Conservation (phyloP, 1,140 invertebrate species). For the Triops cancriformis region DNA sequence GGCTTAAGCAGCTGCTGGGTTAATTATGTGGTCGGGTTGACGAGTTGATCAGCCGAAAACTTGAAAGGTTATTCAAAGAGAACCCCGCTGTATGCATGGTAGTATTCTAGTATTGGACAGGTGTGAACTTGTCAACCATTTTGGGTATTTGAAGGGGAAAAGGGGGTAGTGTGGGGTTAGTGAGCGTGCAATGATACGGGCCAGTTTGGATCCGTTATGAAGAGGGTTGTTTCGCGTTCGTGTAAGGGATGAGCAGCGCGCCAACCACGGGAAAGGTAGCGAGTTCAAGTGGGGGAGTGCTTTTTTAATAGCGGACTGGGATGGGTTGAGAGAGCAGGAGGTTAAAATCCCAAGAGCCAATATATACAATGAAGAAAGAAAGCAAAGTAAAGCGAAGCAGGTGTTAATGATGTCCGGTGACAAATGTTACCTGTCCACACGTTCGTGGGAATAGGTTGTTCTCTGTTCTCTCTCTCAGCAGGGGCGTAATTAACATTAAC, state of each 20-base stretch:
- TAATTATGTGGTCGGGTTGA: too few relatives aligned
- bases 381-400: neutral
- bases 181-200: neutral
- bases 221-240: neutral
- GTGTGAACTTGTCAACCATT: too few relatives aligned
- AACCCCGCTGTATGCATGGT: too few relatives aligned
- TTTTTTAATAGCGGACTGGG: neutral
- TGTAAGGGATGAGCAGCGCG: neutral
- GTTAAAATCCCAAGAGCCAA: neutral
- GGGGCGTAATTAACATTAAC: neutral
- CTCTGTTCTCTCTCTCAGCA: neutral
- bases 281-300: neutral
- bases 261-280: neutral
- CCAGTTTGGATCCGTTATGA: neutral
- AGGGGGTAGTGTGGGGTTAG: neutral
- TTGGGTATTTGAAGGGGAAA: too few relatives aligned
- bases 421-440: slow-evolving; percentile 17
- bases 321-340: neutral
- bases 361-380: neutral
- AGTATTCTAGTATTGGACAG: too few relatives aligned
- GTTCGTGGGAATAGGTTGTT: neutral
- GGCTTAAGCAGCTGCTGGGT: too few relatives aligned
- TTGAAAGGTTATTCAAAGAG: too few relatives aligned
- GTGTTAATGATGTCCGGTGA: neutral
- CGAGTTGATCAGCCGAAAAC: too few relatives aligned